Conservation (phyloP, 2,888 invertebrate genomes). For the Iphiclides podalirius region DNA sequence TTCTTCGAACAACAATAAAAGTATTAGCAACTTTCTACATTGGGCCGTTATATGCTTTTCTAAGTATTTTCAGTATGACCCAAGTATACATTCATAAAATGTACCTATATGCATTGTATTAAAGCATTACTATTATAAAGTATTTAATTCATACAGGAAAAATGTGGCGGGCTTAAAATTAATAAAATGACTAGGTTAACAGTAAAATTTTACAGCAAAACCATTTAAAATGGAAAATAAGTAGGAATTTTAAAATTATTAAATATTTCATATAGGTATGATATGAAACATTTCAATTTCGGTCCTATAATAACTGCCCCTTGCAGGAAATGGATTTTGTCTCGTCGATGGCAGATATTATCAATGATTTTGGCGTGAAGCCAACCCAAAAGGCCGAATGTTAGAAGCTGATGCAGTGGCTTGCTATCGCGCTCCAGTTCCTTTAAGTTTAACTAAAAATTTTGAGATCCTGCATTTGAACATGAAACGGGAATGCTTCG, state of each 20-base stretch:
- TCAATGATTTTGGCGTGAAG: slow-evolving; percentile 57
- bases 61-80: too few species aligned
- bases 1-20: too few species aligned
- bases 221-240: not conserved
- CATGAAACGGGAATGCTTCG: not conserved
- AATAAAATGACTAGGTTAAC: too few species aligned
- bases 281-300: slow-evolving; percentile 17
- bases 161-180: too few species aligned
- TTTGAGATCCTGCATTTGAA: slow-evolving; percentile 28
- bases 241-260: not conserved
- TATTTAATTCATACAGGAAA: too few species aligned
- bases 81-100: too few species aligned
- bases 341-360: slow-evolving; percentile 54
- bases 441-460: slow-evolving; percentile 36
- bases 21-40: too few species aligned
- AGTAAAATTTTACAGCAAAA: too few species aligned
- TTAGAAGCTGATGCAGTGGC: slow-evolving; percentile 42
- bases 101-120: too few species aligned
- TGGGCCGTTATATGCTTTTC: too few species aligned
- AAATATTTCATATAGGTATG: slow-evolving; percentile 1
- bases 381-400: slow-evolving; percentile 55
- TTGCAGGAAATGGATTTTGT: slow-evolving; percentile 48
- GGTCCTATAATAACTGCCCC: slow-evolving; percentile 9
- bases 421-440: slow-evolving; percentile 34
- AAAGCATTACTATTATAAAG: too few species aligned